Evolutionary conservation across 64 coral and sea anemone genomes (phyloP).

Genomic region (Porites lutea): DNA sequence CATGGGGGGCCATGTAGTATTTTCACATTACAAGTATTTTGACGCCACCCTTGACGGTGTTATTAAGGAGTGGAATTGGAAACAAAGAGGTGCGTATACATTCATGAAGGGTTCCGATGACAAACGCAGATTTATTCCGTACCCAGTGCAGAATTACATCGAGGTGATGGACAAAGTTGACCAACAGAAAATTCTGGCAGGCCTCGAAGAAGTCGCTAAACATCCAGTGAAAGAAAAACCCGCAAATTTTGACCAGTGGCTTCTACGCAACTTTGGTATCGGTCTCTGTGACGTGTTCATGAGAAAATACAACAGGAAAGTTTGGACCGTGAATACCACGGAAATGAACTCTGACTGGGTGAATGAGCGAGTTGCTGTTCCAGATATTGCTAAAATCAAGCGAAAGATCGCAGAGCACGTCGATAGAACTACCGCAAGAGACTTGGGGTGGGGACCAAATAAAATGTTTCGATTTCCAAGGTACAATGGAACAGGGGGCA

Average conservation of each 20-base stretch:
- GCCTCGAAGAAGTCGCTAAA: slow-evolving; percentile 34
- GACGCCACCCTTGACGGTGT: slow-evolving; percentile 47
- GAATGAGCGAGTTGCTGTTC: slow-evolving; percentile 76
- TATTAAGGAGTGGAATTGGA: slow-evolving; percentile 60
- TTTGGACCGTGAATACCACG: slow-evolving; percentile 78
- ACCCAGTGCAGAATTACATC: slow-evolving; percentile 77
- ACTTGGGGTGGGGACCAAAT: slow-evolving; percentile 75
- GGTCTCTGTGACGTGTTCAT: slow-evolving; percentile 67
- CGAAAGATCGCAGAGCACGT: slow-evolving; percentile 22
- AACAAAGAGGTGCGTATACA: slow-evolving; percentile 73
- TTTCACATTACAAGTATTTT: slow-evolving; percentile 86
- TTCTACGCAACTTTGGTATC: slow-evolving; percentile 63
- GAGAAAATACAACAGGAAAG: slow-evolving; percentile 82
- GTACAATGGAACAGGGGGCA: slow-evolving; percentile 72
- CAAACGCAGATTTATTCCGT: slow-evolving; percentile 72
- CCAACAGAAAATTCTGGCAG: slow-evolving; percentile 17
- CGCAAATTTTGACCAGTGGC: slow-evolving; percentile 79
- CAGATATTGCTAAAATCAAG: slow-evolving; percentile 66
- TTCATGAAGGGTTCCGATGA: slow-evolving; percentile 81
- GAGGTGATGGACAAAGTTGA: slow-evolving; percentile 64
- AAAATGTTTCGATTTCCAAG: slow-evolving; percentile 77
- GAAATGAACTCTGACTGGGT: slow-evolving; percentile 86
- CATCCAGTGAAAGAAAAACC: background rate
- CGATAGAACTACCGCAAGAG: background rate
- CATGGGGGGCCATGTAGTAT: slow-evolving; percentile 80